Evolutionary conservation across 1,140 invertebrate species (phyloP).

Genomic region (Penaeus indicus): DNA sequence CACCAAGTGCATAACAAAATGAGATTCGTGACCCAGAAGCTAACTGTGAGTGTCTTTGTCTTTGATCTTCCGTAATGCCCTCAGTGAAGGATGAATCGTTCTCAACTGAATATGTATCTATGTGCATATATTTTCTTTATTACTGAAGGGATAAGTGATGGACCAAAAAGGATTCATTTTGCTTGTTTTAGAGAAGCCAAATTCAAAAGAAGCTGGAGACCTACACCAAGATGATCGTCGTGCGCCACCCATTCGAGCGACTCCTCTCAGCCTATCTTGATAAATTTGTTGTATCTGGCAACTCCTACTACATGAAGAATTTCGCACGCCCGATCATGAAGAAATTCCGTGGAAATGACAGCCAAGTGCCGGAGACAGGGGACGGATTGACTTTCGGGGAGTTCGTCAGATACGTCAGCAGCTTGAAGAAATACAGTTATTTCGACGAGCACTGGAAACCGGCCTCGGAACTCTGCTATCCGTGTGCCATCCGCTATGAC

Average conservation of each 20-base stretch:
- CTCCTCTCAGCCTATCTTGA: slow-evolving; percentile 46
- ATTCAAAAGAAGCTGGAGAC: slow-evolving; percentile 30
- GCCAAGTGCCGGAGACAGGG: neutral
- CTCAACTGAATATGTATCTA: neutral
- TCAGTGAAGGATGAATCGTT: too few relatives aligned
- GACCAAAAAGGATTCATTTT: neutral
- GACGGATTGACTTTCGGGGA: slow-evolving; percentile 36
- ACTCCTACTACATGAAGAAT: neutral
- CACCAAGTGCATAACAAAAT: slow-evolving; percentile 19
- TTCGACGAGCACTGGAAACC: slow-evolving; percentile 55
- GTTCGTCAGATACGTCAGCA: slow-evolving; percentile 34
- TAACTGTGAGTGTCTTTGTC: slow-evolving; percentile 30
- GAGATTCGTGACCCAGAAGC: slow-evolving; percentile 23
- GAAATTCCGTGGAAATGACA: slow-evolving; percentile 1
- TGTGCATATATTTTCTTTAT: neutral
- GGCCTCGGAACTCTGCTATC: slow-evolving; percentile 29
- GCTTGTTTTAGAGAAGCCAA: neutral
- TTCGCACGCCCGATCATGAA: neutral
- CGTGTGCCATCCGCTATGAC: slow-evolving; percentile 48
- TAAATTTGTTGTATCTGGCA: slow-evolving; percentile 31
- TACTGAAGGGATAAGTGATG: too few relatives aligned
- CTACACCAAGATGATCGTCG: slow-evolving; percentile 44
- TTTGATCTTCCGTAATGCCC: too few relatives aligned
- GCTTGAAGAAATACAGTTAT: neutral
- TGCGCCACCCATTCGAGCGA: slow-evolving; percentile 49